Base-by-base conservation (phyloP, 1,140 invertebrate species). In the Drosophila navojoa region DNA sequence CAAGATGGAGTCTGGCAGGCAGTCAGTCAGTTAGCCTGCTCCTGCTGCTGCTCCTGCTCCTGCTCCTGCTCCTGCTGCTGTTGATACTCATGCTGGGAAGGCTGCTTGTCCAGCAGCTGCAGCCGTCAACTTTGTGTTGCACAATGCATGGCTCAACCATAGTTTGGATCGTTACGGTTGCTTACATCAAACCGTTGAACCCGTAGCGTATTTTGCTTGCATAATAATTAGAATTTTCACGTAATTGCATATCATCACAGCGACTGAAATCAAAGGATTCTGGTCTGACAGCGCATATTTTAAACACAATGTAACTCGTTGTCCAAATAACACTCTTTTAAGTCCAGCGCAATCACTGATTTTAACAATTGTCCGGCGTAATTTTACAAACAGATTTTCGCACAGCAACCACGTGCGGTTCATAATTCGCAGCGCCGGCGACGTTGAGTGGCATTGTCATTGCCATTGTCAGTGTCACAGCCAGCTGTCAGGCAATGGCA, bases 381-480 rank as follows among this genome's bases (percentile, higher is more conserved):
- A 85, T 84, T 85, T 77, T 40, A 32, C 42, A 44, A 49, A 47
- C 49, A 60, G 42, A 55, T 68, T 76, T 71, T 35, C 44, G n/a
- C 58, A 49, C 6, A 58, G 44, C 11, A 50, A n/a, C 52, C 22
- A 55, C 72, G 55, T 73, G 54, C 27, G 45, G 59, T 66, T 61
- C 50, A 69, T 81, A 81, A 77, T 77, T 68, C 60, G 58, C 58
- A 66, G 73, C 32, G 52, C 29, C 40, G 29, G 67, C 61, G 50
- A 60, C 32, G 49, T 73, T 67, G 76, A 87, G 79, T 79, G 84
- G 66, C 69, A 27, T 52, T 86, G 81, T 80, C 70, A 80, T 71
- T 72, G 81, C 69, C 80, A 84, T 47, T 86, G 81, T 80, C 70
- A 80, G 69, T 73, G 81, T 73, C 81, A 85, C n/a, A 15, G 55